Evolutionary conservation across 2,888 invertebrate species (phyloP), one percentile per base, ranked within the genome.

Genomic region (Erebia ligea): DNA sequence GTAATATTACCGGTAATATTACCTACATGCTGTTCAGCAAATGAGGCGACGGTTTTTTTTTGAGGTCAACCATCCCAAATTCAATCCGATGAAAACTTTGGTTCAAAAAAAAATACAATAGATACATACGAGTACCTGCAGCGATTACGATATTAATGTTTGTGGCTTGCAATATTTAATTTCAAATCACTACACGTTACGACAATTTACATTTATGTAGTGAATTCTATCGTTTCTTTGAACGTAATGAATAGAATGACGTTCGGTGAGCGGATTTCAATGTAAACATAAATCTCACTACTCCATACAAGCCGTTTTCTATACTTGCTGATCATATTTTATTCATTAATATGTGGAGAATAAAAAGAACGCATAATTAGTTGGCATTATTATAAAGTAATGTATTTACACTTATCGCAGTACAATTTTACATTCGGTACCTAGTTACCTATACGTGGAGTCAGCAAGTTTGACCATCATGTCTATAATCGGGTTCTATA

Each of bases 131-230:
- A n/a, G n/a, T n/a, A n/a, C 4, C 2, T 25, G 4, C 25, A 4
- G 0, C 4, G 25, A 25, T 1, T 17, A 52, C n/a, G 8, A 52
- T 52, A n/a, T 2, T 17, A 45, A 11, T 52, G 52, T 10, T 9
- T 17, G n/a, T 17, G 52, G 58, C 40, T 58, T 15, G 62, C 50
- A 62, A 67, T 69, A 64, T 69, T 67, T 65, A 67, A 70, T 70
- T 72, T 69, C 72, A 63, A 70, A 69, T 72, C 70, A 63, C 40
- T 54, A 72, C 69, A 67, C 67, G 67, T 71, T 66, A 17, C 15
- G 21, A 65, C 48, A 48, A 67, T 58, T 67, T 67, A 58, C 57
- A 67, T 67, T 66, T 48, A 67, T 67, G 17, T 42, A 48, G 67
- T 45, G 34, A 48, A 67, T 67, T 67, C 67, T 48, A 58, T 58